Evolutionary conservation across 2,113 vertebrate genomes (phyloP), one percentile per base, ranked within the genome.

Genomic region (human (Homo sapiens)): DNA sequence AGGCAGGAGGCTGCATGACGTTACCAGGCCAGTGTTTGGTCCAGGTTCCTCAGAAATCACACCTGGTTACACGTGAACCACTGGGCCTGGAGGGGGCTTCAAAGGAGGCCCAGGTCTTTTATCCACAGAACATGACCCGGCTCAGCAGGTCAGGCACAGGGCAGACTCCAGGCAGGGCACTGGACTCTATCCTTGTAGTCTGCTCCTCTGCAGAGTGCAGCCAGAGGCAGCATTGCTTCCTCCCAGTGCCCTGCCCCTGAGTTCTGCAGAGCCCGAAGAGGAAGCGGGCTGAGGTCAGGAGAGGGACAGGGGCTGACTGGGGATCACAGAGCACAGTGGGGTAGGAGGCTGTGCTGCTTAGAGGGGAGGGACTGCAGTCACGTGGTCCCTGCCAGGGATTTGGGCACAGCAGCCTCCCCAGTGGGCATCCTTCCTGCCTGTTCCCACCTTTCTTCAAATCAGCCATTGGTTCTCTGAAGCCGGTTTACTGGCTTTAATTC

Each of bases 31-130:
- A 68, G 76, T 88, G 64, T 88, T 82, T 25, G 17, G 75, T 40
- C 52, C 50, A 13, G 22, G 17, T 40, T 84, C 38, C 92, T 97
- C 84, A 72, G 82, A 89, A 83, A 87, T 82, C 82, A 66, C 73
- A 48, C 27, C 79, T 38, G 61, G 89, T 66, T 59, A 72, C 50
- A 93, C n/a, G 83, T 92, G 93, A 87, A 95, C 88, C 70, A 38
- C 38, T 8, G 25, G n/a, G 57, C 76, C 73, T 48, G n/a, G 52
- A 45, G 70, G 40, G 20, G 92, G 72, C 40, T 48, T 88, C 82
- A 8, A 3, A 59, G 93, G 73, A 84, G 32, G 76, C 27, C 48
- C 73, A 17, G 20, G 64, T 2, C 45, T 92, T 89, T 70, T 61
- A 68, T 70, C 22, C 40, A 22, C 38, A 59, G 82, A 73, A 32